A percentile compares a stretch with the other conserved stretches of the same genome.
Conservation (phyloP, 2,113 vertebrate species). For the Procapra przewalskii region DNA sequence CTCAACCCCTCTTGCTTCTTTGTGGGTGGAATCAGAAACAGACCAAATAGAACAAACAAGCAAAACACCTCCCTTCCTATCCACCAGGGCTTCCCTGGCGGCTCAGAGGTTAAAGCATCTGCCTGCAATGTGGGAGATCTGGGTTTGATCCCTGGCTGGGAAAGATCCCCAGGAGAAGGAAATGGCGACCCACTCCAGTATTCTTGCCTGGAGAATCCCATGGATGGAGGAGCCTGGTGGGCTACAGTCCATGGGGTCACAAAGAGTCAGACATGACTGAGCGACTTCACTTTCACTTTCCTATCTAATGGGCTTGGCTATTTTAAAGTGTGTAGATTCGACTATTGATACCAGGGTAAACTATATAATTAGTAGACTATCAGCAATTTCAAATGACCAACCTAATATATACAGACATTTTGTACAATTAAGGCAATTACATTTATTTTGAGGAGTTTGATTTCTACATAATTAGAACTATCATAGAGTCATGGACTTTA, state of each 20-base stretch:
- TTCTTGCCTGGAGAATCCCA: no score
- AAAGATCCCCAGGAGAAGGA: no score
- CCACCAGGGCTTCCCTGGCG: no score
- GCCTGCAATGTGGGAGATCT: no score
- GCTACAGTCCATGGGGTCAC: no score
- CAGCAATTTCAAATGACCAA: neutral
- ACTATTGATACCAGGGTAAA: neutral
- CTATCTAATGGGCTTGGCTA: neutral
- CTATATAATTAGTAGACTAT: neutral
- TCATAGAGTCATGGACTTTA: neutral
- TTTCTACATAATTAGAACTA: neutral
- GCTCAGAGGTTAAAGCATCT: no score
- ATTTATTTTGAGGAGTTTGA: neutral
- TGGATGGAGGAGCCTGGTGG: no score
- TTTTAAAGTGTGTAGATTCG: neutral
- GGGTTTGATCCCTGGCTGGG: no score
- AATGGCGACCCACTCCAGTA: no score
- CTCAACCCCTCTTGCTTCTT: neutral
- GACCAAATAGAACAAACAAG: neutral
- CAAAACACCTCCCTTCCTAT: neutral
- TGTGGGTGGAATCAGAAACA: neutral
- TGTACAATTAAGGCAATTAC: neutral
- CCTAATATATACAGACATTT: neutral
- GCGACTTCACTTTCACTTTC: no score
- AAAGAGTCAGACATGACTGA: no score